phyloP scores from a whole-genome alignment of 2,888 invertebrate species.

The Brachyptera putata region DNA sequence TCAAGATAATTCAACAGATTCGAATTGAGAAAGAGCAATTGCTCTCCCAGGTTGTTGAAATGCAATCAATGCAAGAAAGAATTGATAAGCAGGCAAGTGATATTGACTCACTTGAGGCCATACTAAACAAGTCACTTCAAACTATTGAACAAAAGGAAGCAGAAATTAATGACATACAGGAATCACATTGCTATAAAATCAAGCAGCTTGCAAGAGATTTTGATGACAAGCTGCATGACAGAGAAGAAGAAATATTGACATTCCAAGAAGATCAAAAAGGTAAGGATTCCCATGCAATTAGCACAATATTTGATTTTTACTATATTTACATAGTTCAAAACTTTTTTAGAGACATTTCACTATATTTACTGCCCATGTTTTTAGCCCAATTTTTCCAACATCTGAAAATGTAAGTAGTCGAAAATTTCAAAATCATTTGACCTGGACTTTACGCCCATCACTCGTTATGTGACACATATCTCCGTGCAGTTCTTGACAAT shows the following conservation, averaged over 20 bases:
- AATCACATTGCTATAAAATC: conserved; percentile 20
- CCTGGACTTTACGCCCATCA: too few species aligned
- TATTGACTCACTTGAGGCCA: conserved; percentile 13
- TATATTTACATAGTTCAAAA: too few species aligned
- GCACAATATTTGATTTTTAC: too few species aligned
- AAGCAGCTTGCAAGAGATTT: conserved; percentile 26
- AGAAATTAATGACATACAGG: conserved; percentile 23
- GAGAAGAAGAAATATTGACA: conserved; percentile 29
- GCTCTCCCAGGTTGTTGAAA: background rate
- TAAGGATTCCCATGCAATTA: too few species aligned
- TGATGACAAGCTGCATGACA: conserved; percentile 28
- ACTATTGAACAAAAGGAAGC: conserved; percentile 7
- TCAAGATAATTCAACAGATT: background rate
- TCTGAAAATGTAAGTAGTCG: too few species aligned
- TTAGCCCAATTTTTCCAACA: too few species aligned
- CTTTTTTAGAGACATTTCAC: too few species aligned
- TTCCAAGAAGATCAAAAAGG: conserved; percentile 17
- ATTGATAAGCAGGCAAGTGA: conserved; percentile 16
- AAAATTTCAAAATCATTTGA: too few species aligned
- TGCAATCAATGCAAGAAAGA: too few species aligned
- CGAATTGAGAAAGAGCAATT: background rate
- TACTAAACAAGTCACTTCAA: background rate
- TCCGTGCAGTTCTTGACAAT: too few species aligned
- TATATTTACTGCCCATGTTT: too few species aligned
- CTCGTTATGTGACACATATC: too few species aligned